Evolutionary conservation across 2,888 invertebrate species (phyloP).

Genomic region (Latrodectus hesperus): DNA sequence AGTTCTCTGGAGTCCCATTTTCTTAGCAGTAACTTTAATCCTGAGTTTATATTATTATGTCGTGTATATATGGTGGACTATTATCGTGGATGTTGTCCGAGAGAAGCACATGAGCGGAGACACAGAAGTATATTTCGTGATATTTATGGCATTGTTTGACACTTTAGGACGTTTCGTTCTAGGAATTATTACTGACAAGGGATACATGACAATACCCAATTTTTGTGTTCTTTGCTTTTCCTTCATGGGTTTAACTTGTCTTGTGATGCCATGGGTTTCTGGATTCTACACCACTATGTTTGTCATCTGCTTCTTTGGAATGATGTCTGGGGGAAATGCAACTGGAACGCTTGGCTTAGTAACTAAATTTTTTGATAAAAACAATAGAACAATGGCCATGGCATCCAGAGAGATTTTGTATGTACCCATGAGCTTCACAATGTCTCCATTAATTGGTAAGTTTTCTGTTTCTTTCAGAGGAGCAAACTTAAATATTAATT

Average conservation of each 20-base stretch:
- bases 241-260: not conserved
- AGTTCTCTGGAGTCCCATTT: not conserved
- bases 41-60: constrained; percentile 18
- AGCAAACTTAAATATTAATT: no score
- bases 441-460: constrained; percentile 24
- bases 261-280: not conserved
- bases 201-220: constrained; percentile 7
- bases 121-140: constrained; percentile 12
- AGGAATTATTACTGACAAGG: constrained; percentile 1
- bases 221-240: constrained; percentile 16
- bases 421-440: constrained; percentile 15
- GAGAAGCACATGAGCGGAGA: constrained; percentile 6
- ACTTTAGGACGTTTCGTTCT: constrained; percentile 18
- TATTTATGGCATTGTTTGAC: constrained; percentile 10
- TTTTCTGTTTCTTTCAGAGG: no score
- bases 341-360: constrained; percentile 9
- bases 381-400: constrained; percentile 24
- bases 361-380: constrained; percentile 4
- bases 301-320: not conserved
- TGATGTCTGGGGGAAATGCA: constrained; percentile 16
- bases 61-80: constrained; percentile 13
- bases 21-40: not conserved
- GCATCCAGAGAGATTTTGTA: constrained; percentile 7
- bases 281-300: not conserved
- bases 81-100: constrained; percentile 20